Evolutionary conservation across 1,140 invertebrate species (phyloP).

Genomic region (Aricia agestis): DNA sequence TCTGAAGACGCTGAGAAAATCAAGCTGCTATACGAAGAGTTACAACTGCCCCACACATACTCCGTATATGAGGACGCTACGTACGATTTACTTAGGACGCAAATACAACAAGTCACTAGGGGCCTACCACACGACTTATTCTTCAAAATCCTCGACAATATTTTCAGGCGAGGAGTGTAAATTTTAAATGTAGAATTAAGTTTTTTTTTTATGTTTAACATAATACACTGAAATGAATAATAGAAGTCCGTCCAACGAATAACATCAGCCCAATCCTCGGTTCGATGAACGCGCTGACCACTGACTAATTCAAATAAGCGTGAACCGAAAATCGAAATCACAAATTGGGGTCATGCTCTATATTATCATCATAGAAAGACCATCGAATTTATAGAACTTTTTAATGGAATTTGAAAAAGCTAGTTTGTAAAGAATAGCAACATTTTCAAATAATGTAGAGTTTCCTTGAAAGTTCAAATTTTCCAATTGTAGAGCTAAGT

Average conservation of each 20-base stretch:
- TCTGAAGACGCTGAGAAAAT: slow-evolving; percentile 82
- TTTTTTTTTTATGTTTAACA: neutral
- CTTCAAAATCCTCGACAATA: slow-evolving; percentile 88
- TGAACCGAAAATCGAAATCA: too few relatives aligned
- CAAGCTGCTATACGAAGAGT: slow-evolving; percentile 87
- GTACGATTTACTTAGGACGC: slow-evolving; percentile 87
- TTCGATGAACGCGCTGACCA: neutral
- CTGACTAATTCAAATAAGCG: neutral
- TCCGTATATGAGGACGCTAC: slow-evolving; percentile 91
- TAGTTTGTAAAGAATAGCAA: too few relatives aligned
- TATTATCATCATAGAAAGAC: too few relatives aligned
- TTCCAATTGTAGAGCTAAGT: too few relatives aligned
- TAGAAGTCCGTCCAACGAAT: slow-evolving; percentile 16
- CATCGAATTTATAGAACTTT: too few relatives aligned
- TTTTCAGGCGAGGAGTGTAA: slow-evolving; percentile 81
- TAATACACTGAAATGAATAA: neutral
- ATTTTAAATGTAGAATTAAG: slow-evolving; percentile 13
- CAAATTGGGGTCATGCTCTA: too few relatives aligned
- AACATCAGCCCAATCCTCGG: neutral
- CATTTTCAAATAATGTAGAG: too few relatives aligned
- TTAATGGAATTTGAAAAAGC: too few relatives aligned
- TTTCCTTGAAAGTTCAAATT: too few relatives aligned
- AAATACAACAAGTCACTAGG: slow-evolving; percentile 90
- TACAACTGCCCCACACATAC: slow-evolving; percentile 87
- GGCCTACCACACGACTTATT: slow-evolving; percentile 90